Conservation (phyloP, 53 echinoderm and acorn worm species). For the Antedon mediterranea region DNA sequence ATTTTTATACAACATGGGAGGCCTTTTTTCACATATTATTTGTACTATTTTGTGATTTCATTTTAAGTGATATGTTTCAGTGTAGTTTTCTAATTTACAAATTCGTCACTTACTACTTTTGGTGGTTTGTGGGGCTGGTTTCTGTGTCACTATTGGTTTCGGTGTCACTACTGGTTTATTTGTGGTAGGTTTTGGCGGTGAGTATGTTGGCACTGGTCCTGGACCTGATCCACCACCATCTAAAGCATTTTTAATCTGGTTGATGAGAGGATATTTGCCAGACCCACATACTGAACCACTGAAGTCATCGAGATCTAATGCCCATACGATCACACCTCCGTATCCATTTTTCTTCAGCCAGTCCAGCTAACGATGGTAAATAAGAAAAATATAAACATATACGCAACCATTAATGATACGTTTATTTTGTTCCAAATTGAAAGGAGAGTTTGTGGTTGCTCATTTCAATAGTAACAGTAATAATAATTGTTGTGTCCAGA, state of each 20-base stretch:
- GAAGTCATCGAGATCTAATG: neutral
- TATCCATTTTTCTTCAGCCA: neutral
- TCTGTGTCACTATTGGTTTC: neutral
- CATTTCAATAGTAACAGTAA: no score
- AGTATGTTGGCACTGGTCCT: neutral
- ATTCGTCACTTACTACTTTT: neutral
- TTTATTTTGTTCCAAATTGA: no score
- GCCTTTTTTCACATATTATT: no score
- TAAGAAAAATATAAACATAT: no score
- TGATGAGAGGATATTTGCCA: neutral
- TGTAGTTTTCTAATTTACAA: no score
- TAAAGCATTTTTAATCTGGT: neutral
- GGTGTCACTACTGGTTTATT: neutral
- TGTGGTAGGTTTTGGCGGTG: neutral
- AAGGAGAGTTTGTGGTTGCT: no score
- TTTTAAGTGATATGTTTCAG: no score
- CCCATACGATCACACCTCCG: neutral
- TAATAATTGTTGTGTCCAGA: no score
- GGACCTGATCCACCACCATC: neutral
- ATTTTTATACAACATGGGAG: no score
- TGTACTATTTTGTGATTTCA: no score
- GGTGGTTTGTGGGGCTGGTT: neutral
- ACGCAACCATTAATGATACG: no score
- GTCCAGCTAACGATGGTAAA: neutral
- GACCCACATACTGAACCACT: neutral